Percentiles rank a stretch among this genome's conserved stretches.
phyloP scores from a whole-genome alignment of 2,113 vertebrate species.

The Petroica traversi region DNA sequence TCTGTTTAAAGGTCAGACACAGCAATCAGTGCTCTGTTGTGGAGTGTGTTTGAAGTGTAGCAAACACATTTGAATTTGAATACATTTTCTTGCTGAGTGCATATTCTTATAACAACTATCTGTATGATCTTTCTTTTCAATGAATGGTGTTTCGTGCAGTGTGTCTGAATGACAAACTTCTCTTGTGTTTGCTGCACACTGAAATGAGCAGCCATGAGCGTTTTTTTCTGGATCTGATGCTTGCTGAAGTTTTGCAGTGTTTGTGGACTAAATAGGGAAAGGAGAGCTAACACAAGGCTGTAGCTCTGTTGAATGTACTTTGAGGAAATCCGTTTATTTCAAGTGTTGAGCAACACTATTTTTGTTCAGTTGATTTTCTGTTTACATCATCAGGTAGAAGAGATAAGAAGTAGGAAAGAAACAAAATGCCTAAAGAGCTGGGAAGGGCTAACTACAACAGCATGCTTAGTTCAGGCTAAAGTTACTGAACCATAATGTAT shows the following conservation, averaged over 20 bases:
- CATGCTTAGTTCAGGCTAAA: neutral
- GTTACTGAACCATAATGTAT: accelerated
- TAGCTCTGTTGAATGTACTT: neutral
- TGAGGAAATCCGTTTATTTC: neutral
- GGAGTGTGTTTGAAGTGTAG: neutral
- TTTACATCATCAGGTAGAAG: neutral
- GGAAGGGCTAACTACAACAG: neutral
- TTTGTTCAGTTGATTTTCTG: neutral
- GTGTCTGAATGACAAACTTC: neutral
- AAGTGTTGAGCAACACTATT: neutral
- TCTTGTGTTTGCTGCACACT: neutral
- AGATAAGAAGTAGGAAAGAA: neutral
- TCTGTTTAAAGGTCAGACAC: neutral
- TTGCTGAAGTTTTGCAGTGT: neutral
- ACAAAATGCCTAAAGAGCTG: neutral
- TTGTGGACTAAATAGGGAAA: neutral
- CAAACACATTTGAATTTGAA: neutral
- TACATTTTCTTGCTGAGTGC: neutral
- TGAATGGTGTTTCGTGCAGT: neutral
- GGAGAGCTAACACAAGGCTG: neutral
- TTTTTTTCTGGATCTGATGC: neutral
- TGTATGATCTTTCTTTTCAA: neutral
- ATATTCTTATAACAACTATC: neutral
- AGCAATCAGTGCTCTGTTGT: neutral
- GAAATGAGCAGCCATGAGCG: neutral